Evolutionary conservation across 23 tunicate species (phyloP), one percentile per base, ranked within the genome.

Genomic region (Halocynthia aurantium): DNA sequence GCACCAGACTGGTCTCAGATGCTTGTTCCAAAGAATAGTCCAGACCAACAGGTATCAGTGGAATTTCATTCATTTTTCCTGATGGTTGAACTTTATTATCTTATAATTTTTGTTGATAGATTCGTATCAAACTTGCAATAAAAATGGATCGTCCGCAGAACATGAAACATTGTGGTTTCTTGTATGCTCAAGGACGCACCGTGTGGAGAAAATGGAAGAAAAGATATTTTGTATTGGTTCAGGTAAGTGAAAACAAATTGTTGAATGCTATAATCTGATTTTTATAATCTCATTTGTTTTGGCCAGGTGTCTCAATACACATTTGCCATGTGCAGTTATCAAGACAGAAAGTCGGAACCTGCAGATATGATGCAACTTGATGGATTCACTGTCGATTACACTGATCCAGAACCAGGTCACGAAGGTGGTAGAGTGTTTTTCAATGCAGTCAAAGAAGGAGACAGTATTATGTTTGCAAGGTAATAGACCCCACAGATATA

Each of bases 181-280:
- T 96, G 61, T 96, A 87, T 83, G 99, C 93, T 20, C 96, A 90
- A 66, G 99, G 99, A 6, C 69, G 90, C 6, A 50, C 82, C 49
- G 99, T 91, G 76, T 96, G 99, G 99, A 96, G 83, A 73, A 96
- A 90, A 83, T 96, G 99, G 99, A 96, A 89, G 75, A 85, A 80
- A 57, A 63, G 99, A 75, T 96, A 81, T 63, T 88, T 89, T 52
- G 81, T 91, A 10, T 81, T 96, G 20, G 99, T 96, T 13, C 99
- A 96, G 84, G 98, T 92, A 44, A 54, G 74, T 71, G 50, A 0
- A 53, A 22, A 7, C 44, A 31, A 31, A 31, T 31, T 31, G 44
- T 31, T 4, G 1, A 31, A 31, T 4, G 4, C 44, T 4, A 31
- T 31, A 31, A 31, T 4, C 2, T 31, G 44, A 31, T 31, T 31